phyloP scores from a whole-genome alignment of 2,888 invertebrate species.

The Tolmerus cingulatus region DNA sequence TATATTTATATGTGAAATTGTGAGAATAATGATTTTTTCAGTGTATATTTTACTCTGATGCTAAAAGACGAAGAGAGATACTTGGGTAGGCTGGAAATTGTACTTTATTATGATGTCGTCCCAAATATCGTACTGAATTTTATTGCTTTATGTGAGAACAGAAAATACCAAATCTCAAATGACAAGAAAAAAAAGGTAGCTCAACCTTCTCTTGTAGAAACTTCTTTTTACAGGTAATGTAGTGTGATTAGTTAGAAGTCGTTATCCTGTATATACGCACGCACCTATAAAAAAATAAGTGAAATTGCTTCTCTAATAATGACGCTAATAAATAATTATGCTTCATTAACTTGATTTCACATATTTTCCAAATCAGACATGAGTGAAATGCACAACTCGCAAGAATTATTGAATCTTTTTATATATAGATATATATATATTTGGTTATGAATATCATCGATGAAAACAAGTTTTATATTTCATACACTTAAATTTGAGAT shows the following conservation, averaged over 20 bases:
- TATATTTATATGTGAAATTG: background rate
- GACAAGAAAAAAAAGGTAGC: background rate
- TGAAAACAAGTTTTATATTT: too few species aligned
- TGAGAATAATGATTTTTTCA: background rate
- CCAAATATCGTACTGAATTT: slow-evolving; percentile 54
- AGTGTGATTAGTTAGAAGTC: background rate
- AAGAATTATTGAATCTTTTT: too few species aligned
- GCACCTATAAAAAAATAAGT: too few species aligned
- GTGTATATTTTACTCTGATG: slow-evolving; percentile 56
- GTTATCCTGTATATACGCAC: too few species aligned
- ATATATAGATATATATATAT: too few species aligned
- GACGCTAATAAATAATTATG: too few species aligned
- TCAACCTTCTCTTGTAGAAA: slow-evolving; percentile 53
- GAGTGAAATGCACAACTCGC: too few species aligned
- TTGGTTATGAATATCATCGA: too few species aligned
- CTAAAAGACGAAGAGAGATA: slow-evolving; percentile 46
- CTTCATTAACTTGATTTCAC: too few species aligned
- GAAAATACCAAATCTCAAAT: background rate
- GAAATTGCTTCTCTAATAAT: too few species aligned
- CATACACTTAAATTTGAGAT: too few species aligned
- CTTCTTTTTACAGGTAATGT: slow-evolving; percentile 40
- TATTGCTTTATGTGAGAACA: background rate
- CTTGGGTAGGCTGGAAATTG: slow-evolving; percentile 36
- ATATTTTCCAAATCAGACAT: too few species aligned
- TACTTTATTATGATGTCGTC: slow-evolving; percentile 57